Evolutionary conservation across 2,888 invertebrate species (phyloP), one percentile per base, ranked within the genome.

Genomic region (Dicyrtomina minuta): DNA sequence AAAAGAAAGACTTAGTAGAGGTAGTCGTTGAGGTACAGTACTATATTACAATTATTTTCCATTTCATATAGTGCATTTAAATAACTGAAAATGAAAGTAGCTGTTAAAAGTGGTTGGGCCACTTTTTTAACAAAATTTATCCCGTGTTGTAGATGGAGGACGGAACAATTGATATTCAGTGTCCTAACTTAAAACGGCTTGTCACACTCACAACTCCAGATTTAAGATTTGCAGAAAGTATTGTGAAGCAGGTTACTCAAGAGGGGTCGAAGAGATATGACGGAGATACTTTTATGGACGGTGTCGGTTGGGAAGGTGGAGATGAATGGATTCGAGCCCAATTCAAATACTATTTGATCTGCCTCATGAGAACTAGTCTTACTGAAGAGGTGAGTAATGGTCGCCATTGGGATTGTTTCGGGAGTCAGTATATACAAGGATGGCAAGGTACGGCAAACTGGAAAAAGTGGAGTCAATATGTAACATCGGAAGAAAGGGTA

Each of bases 281-380:
- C 17, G 88, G 89, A n/a, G n/a, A n/a, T 80, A 88, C 88, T 26
- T 89, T 88, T 80, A 81, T 89, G 66, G 89, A 90, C 79, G 88
- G 88, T 0, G 61, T 61, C 6, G 89, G 88, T 24, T 91, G 90
- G 89, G 92, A 93, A 82, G 98, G 98, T 61, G 95, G 96, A 26
- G 97, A 98, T 80, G 90, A 92, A 77, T 99, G 98, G 98, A 90
- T 98, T 74, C 86, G 98, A 75, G 90, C 93, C 65, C 97, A 98
- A 53, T 77, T 77, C 61, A 74, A 75, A 51, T 77, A 75, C 49
- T 77, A 75, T 56, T 66, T 92, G 74, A 84, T 94, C 77, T 91
- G 92, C 79, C 84, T 95, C 71, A 81, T 94, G 76, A 86, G 92
- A 78, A 92, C 93, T 10, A 89, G 92, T 43, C 83, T 91, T 73